A percentile compares a stretch with the other conserved stretches of the same genome.
These are phyloP conservation scores for Nomada lathburiana DNA, from an alignment of 2,888 invertebrate species.

Conservation along the genomic window DNA sequence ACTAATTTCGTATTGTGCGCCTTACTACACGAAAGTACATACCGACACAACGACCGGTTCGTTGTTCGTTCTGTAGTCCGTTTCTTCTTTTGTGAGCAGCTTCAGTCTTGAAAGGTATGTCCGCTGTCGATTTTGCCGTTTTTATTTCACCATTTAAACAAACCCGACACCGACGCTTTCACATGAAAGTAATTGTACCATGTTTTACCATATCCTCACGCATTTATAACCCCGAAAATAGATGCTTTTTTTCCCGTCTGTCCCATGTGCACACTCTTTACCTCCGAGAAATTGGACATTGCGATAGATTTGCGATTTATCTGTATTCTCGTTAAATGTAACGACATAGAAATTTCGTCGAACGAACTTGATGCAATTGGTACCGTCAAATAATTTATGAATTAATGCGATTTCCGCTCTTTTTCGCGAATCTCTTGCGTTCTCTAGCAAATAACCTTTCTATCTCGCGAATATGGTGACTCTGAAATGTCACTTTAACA, in stretches of 20 bases:
- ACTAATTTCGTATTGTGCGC: slow-evolving; percentile 60
- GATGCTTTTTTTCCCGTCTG: slow-evolving; percentile 29
- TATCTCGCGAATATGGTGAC: slow-evolving; percentile 60
- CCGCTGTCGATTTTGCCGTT: slow-evolving; percentile 15
- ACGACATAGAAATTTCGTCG: neutral
- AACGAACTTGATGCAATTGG: neutral
- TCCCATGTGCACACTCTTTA: slow-evolving; percentile 73
- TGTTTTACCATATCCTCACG: slow-evolving; percentile 26
- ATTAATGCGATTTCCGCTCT: slow-evolving; percentile 39
- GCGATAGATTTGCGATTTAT: slow-evolving; percentile 6
- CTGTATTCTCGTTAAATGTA: neutral
- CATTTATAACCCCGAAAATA: slow-evolving; percentile 48
- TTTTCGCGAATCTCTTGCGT: slow-evolving; percentile 26
- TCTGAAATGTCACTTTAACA: slow-evolving; percentile 69
- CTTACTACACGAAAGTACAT: slow-evolving; percentile 56
- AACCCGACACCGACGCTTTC: slow-evolving; percentile 4
- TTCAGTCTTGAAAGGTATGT: slow-evolving; percentile 71
- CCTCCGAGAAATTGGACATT: slow-evolving; percentile 18
- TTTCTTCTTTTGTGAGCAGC: slow-evolving; percentile 67
- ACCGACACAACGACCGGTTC: slow-evolving; percentile 71
- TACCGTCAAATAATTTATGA: slow-evolving; percentile 9
- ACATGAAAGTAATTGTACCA: neutral
- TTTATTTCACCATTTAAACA: neutral
- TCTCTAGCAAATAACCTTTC: slow-evolving; percentile 50
- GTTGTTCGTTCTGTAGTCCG: slow-evolving; percentile 72